phyloP scores from a whole-genome alignment of 1,140 invertebrate species.

The Papilio xuthus region DNA sequence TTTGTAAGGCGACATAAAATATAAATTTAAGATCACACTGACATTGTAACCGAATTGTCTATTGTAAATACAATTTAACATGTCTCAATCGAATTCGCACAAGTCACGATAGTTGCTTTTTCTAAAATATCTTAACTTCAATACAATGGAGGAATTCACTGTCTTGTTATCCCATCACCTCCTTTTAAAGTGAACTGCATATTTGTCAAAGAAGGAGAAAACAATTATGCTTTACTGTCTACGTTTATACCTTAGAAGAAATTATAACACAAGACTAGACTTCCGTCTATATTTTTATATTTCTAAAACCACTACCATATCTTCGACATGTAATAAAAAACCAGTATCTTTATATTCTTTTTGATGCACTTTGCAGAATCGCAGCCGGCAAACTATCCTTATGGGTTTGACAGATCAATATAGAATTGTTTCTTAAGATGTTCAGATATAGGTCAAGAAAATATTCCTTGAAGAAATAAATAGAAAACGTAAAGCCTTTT shows the following conservation, averaged over 20 bases:
- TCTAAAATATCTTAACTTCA: too few relatives aligned
- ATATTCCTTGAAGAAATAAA: slow-evolving; percentile 30
- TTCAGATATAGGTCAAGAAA: slow-evolving; percentile 35
- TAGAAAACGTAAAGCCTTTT: slow-evolving; percentile 34
- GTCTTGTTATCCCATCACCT: too few relatives aligned
- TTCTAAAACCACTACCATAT: not conserved
- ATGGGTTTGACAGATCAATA: slow-evolving; percentile 38
- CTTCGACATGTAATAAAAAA: not conserved
- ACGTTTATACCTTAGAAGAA: too few relatives aligned
- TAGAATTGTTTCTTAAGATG: slow-evolving; percentile 34
- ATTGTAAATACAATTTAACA: too few relatives aligned
- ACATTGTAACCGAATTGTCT: not conserved
- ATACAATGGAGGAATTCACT: too few relatives aligned
- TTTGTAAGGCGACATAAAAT: not conserved
- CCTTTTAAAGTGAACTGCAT: too few relatives aligned
- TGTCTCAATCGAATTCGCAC: too few relatives aligned
- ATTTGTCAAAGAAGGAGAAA: too few relatives aligned
- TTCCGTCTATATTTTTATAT: not conserved
- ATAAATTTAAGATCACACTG: not conserved
- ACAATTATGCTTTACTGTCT: too few relatives aligned
- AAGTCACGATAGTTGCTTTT: too few relatives aligned
- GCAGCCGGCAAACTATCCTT: slow-evolving; percentile 18
- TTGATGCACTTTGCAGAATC: slow-evolving; percentile 22
- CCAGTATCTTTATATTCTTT: not conserved
- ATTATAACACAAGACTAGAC: too few relatives aligned